These are phyloP conservation scores for Heterodera schachtii DNA, from an alignment of 1,140 invertebrate species.

Conservation along the genomic window DNA sequence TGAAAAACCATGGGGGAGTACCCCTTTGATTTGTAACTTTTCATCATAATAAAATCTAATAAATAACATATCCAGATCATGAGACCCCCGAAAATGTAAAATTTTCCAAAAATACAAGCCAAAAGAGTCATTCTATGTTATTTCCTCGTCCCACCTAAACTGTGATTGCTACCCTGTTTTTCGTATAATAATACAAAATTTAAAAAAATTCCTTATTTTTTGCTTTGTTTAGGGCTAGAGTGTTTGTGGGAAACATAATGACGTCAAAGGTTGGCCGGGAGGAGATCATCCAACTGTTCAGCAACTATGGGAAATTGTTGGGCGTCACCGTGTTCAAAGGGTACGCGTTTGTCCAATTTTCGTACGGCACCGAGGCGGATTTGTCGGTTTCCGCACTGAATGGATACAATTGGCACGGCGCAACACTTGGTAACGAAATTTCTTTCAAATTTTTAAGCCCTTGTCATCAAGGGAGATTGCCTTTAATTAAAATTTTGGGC, in stretches of 20 bases:
- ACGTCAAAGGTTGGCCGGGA: slow-evolving; percentile 34
- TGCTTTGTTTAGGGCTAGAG: slow-evolving; percentile 28
- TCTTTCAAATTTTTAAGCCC: not conserved
- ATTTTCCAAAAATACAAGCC: not conserved
- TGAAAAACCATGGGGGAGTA: too few relatives aligned
- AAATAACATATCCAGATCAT: too few relatives aligned
- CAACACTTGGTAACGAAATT: slow-evolving; percentile 27
- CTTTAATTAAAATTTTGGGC: too few relatives aligned
- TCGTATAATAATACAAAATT: too few relatives aligned
- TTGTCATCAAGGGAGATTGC: not conserved
- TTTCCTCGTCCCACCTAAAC: too few relatives aligned
- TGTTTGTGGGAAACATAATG: slow-evolving; percentile 43
- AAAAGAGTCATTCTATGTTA: too few relatives aligned
- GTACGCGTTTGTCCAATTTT: slow-evolving; percentile 47
- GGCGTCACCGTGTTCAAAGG: slow-evolving; percentile 45
- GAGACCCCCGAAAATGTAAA: not conserved
- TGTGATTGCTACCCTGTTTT: too few relatives aligned
- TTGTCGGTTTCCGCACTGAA: slow-evolving; percentile 44
- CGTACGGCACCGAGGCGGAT: slow-evolving; percentile 33
- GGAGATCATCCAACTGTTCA: slow-evolving; percentile 41
- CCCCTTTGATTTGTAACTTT: too few relatives aligned
- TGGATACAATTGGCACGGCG: slow-evolving; percentile 42
- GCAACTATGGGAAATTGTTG: slow-evolving; percentile 35
- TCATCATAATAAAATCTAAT: too few relatives aligned
- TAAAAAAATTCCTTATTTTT: not conserved